A percentile compares a stretch with the other conserved stretches of the same genome.
Evolutionary conservation across 2,888 invertebrate genomes (phyloP).

Genomic region (Eucera pruinosa): DNA sequence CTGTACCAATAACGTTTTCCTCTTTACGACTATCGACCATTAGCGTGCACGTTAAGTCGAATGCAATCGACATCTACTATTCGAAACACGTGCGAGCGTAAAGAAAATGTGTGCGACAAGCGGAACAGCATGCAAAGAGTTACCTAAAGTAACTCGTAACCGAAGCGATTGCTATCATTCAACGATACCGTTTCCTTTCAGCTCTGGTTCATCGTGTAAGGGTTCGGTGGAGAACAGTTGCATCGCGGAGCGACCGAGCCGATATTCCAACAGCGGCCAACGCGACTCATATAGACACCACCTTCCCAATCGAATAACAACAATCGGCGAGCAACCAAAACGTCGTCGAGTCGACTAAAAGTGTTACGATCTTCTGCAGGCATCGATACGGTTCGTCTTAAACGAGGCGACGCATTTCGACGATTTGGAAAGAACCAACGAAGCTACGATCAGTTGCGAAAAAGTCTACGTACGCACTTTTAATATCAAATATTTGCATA

Average conservation of each 20-base stretch:
- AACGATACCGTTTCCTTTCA: conserved; percentile 51
- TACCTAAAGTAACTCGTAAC: neutral
- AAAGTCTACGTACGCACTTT: too few relatives aligned
- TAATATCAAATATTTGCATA: too few relatives aligned
- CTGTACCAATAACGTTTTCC: too few relatives aligned
- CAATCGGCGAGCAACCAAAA: too few relatives aligned
- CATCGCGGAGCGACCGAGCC: neutral
- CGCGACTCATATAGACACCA: neutral
- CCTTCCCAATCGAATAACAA: too few relatives aligned
- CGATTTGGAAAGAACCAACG: neutral
- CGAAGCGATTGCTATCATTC: neutral
- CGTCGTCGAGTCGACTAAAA: neutral
- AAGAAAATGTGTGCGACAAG: neutral
- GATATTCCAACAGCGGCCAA: neutral
- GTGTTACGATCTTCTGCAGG: neutral
- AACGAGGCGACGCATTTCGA: neutral
- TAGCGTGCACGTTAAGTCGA: conserved; percentile 20
- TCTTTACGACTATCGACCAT: neutral
- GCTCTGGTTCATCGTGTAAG: conserved; percentile 80
- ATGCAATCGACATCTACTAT: neutral
- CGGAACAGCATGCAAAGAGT: neutral
- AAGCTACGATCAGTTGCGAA: too few relatives aligned
- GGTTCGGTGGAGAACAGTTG: neutral
- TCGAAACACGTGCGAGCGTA: neutral
- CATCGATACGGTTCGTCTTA: neutral